Base-by-base conservation (phyloP, 2,113 vertebrate species). In the Gymnogyps californianus region DNA sequence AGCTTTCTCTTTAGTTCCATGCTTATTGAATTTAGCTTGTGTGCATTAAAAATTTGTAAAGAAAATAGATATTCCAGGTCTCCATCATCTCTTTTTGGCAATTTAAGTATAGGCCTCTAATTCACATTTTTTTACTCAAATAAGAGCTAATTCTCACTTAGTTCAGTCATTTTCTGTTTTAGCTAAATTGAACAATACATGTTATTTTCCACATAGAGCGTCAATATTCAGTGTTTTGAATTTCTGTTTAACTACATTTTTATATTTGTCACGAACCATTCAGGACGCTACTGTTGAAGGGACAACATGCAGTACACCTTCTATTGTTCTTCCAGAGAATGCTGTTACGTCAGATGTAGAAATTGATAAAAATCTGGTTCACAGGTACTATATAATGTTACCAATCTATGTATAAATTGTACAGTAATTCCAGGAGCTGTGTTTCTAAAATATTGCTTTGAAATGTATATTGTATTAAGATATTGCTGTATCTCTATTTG, bases 261-360 rank as follows among this genome's bases (percentile, higher is more conserved):
- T 95, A 4, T 96, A 66, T 97, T 97, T 97, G 76, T 93, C 92
- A 90, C 54, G 76, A 91, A 96, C 57, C 44, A 65, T 95, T 83
- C 94, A 99, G 99, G 98, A 91, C 49, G 57, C 97, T 49, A 89
- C 98, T 49, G 71, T 87, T 52, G 97, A 98, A 95, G 98, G 95
- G 77, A 97, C 97, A 95, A 76, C 97, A 21, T 97, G 98, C 95
- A 97, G 93, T 15, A 97, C 98, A 62, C 99, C 99, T 77, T 98
- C 99, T 52, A 99, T 99, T 57, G 92, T 99, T 91, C 98, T 99
- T 93, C 99, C 99, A 55, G 98, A 98, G 96, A 98, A 98, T 97
- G 97, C 97, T 80, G 82, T 95, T 66, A 66, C 88, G 4, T 46
- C 97, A 62, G 98, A 98, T 57, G 97, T 96, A 96, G 98, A 99